A percentile compares a stretch with the other conserved stretches of the same genome.
phyloP scores from a whole-genome alignment of 2,113 vertebrate species.

The Epinephelus moara region DNA sequence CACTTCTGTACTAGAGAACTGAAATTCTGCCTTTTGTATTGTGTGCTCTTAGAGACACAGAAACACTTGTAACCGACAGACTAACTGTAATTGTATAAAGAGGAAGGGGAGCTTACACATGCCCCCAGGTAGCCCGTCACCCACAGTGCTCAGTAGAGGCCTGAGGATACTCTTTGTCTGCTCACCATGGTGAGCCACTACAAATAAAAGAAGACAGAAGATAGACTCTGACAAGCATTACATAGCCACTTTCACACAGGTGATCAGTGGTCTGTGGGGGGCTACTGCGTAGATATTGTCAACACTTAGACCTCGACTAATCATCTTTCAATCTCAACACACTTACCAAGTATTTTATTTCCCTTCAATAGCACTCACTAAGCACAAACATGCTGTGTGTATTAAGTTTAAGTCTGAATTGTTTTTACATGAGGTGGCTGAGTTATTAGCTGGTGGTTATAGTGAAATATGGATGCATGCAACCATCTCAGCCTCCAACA shows the following conservation, averaged over 20 bases:
- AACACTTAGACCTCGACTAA: conserved; percentile 11
- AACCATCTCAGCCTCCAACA: not conserved
- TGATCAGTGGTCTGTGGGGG: conserved; percentile 25
- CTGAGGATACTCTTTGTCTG: conserved; percentile 26
- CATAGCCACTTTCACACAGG: conserved; percentile 14
- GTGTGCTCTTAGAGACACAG: conserved; percentile 4
- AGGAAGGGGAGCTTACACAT: conserved; percentile 16
- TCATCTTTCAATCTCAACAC: not conserved
- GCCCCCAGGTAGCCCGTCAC: conserved; percentile 46
- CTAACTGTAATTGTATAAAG: conserved; percentile 48
- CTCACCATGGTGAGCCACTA: conserved; percentile 51
- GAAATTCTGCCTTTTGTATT: conserved; percentile 29
- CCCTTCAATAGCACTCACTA: not conserved
- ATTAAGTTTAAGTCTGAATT: not conserved
- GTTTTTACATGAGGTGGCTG: not conserved
- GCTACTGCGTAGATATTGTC: not conserved
- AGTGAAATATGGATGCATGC: not conserved
- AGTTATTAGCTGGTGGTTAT: not conserved
- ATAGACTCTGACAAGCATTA: not conserved
- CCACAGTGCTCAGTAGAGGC: conserved; percentile 26
- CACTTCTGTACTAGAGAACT: not conserved
- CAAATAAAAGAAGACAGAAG: conserved; percentile 39
- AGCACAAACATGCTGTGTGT: not conserved
- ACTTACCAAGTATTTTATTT: not conserved
- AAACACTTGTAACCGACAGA: conserved; percentile 9